phyloP scores from a whole-genome alignment of 2,113 vertebrate species.

The Aplodontia rufa region DNA sequence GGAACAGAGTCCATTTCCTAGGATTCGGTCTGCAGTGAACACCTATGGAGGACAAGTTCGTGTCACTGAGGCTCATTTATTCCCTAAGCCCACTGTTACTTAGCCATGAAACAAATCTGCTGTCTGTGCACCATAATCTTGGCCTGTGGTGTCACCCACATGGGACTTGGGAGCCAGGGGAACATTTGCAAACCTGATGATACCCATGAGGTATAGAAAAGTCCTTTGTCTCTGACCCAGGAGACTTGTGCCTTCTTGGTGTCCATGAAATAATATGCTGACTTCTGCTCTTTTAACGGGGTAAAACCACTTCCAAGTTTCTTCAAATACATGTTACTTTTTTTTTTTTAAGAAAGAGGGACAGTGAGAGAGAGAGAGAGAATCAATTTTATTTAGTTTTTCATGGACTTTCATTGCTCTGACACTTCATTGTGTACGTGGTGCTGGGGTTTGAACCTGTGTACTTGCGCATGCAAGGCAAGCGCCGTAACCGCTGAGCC shows the following conservation, averaged over 20 bases:
- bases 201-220: background rate
- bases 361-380: too few species aligned
- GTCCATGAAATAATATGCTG: background rate
- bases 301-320: background rate
- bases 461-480: too few species aligned
- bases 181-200: background rate
- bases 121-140: background rate
- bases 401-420: too few species aligned
- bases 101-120: background rate
- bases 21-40: too few species aligned
- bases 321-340: background rate
- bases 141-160: background rate
- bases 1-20: too few species aligned
- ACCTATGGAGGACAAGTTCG: too few species aligned
- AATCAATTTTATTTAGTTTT: too few species aligned
- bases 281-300: background rate
- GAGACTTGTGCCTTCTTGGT: background rate
- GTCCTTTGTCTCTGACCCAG: background rate
- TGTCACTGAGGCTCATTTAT: background rate
- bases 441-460: too few species aligned
- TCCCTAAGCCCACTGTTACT: background rate
- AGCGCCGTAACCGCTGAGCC: too few species aligned
- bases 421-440: too few species aligned
- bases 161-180: background rate
- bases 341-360: too few species aligned